phyloP scores from a whole-genome alignment of 2,113 vertebrate species.

The Carassius carassius region DNA sequence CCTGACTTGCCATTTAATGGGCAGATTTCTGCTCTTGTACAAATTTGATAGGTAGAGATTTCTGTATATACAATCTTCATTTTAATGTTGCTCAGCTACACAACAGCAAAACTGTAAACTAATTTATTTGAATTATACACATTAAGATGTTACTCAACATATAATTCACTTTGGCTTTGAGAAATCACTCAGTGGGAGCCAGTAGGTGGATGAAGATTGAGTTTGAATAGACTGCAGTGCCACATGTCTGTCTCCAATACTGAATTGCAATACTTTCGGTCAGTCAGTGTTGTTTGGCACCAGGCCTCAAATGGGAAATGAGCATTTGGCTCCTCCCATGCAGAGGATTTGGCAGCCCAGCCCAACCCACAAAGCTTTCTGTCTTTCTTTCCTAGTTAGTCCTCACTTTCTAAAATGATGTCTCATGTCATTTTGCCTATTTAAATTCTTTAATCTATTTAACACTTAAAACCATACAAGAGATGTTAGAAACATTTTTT shows the following conservation, averaged over 20 bases:
- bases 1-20: background rate
- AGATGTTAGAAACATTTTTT: background rate
- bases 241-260: background rate
- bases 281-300: slow-evolving; percentile 7
- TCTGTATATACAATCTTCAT: background rate
- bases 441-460: background rate
- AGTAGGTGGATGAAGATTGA: background rate
- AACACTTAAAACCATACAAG: background rate
- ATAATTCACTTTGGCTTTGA: background rate
- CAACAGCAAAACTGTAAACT: background rate
- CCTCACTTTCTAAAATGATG: background rate
- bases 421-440: background rate
- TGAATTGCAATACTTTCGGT: background rate
- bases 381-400: background rate
- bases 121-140: background rate
- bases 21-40: background rate
- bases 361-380: background rate
- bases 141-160: background rate
- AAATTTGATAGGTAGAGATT: background rate
- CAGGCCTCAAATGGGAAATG: background rate
- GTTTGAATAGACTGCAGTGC: slow-evolving; percentile 3
- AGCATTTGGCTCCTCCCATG: slow-evolving; percentile 1
- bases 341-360: slow-evolving; percentile 25
- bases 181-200: background rate
- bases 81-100: slow-evolving; percentile 7